These are phyloP conservation scores for Zosterops hypoxanthus DNA, from an alignment of 2,113 vertebrate species.

Conservation along the genomic window DNA sequence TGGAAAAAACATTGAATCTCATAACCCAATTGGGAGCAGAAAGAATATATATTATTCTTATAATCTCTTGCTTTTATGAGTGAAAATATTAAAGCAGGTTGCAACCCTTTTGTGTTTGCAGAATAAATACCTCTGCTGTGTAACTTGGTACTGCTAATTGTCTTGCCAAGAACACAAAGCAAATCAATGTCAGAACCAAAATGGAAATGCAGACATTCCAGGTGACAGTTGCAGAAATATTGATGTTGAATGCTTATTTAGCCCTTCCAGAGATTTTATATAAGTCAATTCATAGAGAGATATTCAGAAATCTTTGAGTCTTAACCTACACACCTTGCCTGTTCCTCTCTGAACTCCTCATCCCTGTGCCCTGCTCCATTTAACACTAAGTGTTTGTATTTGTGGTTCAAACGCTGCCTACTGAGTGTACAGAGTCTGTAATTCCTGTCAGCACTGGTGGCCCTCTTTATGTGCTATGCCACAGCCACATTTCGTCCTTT, in stretches of 20 bases:
- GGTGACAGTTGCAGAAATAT: not conserved
- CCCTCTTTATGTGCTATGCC: not conserved
- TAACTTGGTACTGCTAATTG: not conserved
- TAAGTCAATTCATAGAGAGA: not conserved
- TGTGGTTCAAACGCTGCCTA: not conserved
- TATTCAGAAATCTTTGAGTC: not conserved
- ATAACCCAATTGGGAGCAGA: not conserved
- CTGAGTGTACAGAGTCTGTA: not conserved
- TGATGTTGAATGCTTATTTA: not conserved
- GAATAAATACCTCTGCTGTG: not conserved
- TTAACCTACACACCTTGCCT: not conserved
- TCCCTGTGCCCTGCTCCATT: not conserved
- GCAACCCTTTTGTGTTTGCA: not conserved
- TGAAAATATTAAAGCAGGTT: not conserved
- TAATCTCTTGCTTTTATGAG: not conserved
- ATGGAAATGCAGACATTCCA: not conserved
- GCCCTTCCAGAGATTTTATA: not conserved
- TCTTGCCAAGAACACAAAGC: not conserved
- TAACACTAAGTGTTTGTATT: not conserved
- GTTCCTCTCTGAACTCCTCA: not conserved
- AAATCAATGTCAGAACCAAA: not conserved
- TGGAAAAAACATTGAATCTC: conserved; percentile 15
- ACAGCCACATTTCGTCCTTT: conserved; percentile 5
- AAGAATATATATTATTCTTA: not conserved
- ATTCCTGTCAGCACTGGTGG: not conserved